A percentile compares a stretch with the other conserved stretches of the same genome.
Conservation (phyloP, 2,113 vertebrate genomes). For the Herpailurus yagouaroundi region DNA sequence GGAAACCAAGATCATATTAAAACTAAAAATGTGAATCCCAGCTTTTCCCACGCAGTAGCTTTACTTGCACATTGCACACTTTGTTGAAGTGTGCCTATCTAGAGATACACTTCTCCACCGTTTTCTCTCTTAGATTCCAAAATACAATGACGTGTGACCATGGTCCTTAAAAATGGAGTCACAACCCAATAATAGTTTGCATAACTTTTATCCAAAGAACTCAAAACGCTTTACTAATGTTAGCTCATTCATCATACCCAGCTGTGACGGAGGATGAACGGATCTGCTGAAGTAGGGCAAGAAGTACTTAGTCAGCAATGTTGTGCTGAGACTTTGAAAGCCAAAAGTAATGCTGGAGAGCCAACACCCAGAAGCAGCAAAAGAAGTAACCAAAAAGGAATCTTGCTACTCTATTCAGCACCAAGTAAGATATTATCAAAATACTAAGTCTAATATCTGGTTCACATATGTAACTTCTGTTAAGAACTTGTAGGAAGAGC, state of each 20-base stretch:
- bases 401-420: background rate
- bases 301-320: slow-evolving; percentile 15
- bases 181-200: slow-evolving; percentile 35
- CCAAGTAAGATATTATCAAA: background rate
- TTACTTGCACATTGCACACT: background rate
- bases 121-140: background rate
- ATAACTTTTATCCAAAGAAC: slow-evolving; percentile 2
- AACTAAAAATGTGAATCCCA: background rate
- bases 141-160: background rate
- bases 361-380: background rate
- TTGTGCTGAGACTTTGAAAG: background rate
- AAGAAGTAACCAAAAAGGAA: background rate
- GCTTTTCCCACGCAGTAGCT: background rate
- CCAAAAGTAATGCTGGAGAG: background rate
- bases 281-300: slow-evolving; percentile 18
- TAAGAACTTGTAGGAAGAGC: background rate
- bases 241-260: background rate
- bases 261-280: background rate
- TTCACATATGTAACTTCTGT: background rate
- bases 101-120: background rate
- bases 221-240: background rate
- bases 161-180: background rate
- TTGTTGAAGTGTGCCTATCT: background rate
- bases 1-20: background rate
- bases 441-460: background rate